A percentile compares a stretch with the other conserved stretches of the same genome.
Conservation (phyloP, 2,113 vertebrate species). For the Gallinago jamesoni region DNA sequence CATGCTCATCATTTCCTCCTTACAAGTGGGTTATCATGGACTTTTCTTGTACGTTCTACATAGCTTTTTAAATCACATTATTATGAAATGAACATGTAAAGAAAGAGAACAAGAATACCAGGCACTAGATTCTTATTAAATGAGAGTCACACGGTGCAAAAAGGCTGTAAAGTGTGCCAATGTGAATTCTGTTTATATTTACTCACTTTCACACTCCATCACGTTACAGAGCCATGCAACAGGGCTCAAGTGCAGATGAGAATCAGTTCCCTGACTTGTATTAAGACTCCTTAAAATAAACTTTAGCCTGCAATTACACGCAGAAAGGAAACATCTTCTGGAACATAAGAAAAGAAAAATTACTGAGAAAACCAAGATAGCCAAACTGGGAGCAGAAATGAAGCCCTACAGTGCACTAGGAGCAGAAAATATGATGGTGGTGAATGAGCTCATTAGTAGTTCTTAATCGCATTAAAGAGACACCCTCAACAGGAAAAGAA, state of each 20-base stretch:
- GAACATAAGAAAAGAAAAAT: neutral
- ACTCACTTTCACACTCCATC: neutral
- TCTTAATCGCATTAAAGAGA: slow-evolving; percentile 4
- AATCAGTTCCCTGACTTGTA: neutral
- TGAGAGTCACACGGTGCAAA: neutral
- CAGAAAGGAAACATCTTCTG: neutral
- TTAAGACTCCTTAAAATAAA: slow-evolving; percentile 6
- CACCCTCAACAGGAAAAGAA: neutral
- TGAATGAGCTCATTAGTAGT: neutral
- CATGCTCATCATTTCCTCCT: neutral
- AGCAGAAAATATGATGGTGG: neutral
- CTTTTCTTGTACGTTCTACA: slow-evolving; percentile 27
- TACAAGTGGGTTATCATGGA: slow-evolving; percentile 4
- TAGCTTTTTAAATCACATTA: neutral
- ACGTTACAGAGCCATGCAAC: neutral
- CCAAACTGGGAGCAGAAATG: neutral
- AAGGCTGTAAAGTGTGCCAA: neutral
- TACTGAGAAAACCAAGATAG: neutral
- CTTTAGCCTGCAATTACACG: neutral
- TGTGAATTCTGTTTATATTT: neutral
- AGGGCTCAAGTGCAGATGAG: neutral
- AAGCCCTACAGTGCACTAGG: neutral
- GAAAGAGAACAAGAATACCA: slow-evolving; percentile 8
- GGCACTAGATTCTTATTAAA: neutral
- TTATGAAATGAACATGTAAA: slow-evolving; percentile 18